A percentile compares a stretch with the other conserved stretches of the same genome.
phyloP scores from a whole-genome alignment of 2,797 vertebrate species.

The Tenualosa thibaudeaui region DNA sequence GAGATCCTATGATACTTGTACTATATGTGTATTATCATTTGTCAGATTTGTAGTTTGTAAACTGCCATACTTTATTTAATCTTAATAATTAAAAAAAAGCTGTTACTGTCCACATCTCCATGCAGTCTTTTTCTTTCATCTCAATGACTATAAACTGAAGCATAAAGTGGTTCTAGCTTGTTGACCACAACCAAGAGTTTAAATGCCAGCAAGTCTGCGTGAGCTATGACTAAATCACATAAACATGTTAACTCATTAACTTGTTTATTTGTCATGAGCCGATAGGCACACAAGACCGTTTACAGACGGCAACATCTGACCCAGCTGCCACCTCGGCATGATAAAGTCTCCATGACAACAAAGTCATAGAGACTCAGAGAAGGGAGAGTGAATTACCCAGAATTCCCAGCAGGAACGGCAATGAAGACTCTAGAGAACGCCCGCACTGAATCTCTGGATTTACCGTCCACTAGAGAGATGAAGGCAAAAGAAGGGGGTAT shows the following conservation, averaged over 20 bases:
- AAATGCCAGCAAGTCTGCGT: neutral
- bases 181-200: neutral
- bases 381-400: slow-evolving; percentile 69
- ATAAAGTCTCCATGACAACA: slow-evolving; percentile 7
- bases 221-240: neutral
- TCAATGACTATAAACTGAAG: neutral
- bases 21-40: neutral
- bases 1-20: neutral
- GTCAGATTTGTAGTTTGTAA: neutral
- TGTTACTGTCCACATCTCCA: neutral
- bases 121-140: no score
- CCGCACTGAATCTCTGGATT: slow-evolving; percentile 79
- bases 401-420: slow-evolving; percentile 82
- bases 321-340: neutral
- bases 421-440: slow-evolving; percentile 89
- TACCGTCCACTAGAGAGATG: slow-evolving; percentile 77
- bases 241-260: slow-evolving; percentile 15
- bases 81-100: neutral
- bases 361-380: neutral
- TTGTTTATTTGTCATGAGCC: slow-evolving; percentile 21
- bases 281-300: neutral
- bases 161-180: neutral
- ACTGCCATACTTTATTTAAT: neutral
- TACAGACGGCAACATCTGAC: neutral
- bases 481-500: neutral